Base-by-base conservation (phyloP, 2,797 vertebrate species). In the Peromyscus eremicus region DNA sequence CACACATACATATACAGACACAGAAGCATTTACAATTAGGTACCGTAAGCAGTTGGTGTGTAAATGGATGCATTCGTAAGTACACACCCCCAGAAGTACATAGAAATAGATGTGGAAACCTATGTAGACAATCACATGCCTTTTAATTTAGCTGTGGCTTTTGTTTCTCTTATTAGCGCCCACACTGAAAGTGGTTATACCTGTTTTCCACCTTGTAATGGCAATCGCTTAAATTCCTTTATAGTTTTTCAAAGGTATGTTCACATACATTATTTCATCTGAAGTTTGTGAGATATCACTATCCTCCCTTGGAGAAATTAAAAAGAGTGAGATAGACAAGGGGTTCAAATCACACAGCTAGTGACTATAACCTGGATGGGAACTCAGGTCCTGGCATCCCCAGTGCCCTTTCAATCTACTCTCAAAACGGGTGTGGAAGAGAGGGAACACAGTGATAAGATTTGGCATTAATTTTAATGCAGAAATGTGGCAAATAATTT, bases 11-110 rank as follows among this genome's bases (percentile, higher is more conserved):
- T 17, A 11, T 10, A 70, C 6, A 60, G n/a, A 68, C 52, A 57
- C 25, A 96, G 80, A 83, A 94, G 23, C 11, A 46, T 90, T 55
- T 95, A n/a, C 2, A 66, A n/a, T 52, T n/a, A 90, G 73, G 19
- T 10, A 37, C 13, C 34, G n/a, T 40, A 52, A 9, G 46, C 21
- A 81, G 40, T 79, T 66, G 62, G 84, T 40, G 60, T 16, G n/a
- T 2, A 85, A 70, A 49, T 13, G 83, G 43, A 40, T 57, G 17
- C 19, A 64, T 29, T 71, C 4, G 76, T 52, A 85, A 76, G 77
- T 46, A 60, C 16, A 49, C 25, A 71, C 9, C 46, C 5, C 11
- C 55, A 86, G 79, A 94, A 29, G 91, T 52, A n/a, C 4, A 60
- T 37, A 86, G 23, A 43, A 13, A 1, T 71, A 16, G 46, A 70